Conservation (phyloP, 2,113 vertebrate species). For the Poeciliopsis occidentalis region DNA sequence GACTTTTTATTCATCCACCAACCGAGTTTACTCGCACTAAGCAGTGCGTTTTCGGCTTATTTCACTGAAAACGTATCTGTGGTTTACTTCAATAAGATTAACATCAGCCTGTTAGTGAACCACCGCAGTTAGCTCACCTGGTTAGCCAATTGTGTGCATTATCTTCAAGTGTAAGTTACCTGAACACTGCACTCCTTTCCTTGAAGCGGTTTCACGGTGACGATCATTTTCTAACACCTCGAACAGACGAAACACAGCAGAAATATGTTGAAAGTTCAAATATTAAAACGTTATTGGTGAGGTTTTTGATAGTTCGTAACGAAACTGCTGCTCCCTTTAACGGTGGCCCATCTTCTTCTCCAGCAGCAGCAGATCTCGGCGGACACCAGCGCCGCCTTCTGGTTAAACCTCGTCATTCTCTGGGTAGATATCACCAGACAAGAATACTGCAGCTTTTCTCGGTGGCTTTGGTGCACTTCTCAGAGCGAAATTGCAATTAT, state of each 20-base stretch:
- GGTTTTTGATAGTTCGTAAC: conserved; percentile 30
- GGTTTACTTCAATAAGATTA: background rate
- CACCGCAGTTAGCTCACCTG: background rate
- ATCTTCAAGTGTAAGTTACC: conserved; percentile 50
- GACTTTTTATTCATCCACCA: background rate
- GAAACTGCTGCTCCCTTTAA: conserved; percentile 22
- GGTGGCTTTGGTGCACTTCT: too few relatives aligned
- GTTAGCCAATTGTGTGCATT: background rate
- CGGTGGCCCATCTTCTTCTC: conserved; percentile 58
- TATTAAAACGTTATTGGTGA: background rate
- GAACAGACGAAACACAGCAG: conserved; percentile 4
- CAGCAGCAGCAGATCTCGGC: background rate
- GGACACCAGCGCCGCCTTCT: conserved; percentile 19
- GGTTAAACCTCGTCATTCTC: conserved; percentile 2
- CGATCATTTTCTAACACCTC: conserved; percentile 73
- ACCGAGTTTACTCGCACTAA: background rate
- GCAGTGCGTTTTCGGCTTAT: background rate
- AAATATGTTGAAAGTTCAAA: background rate
- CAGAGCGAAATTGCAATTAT: too few relatives aligned
- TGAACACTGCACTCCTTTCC: conserved; percentile 83
- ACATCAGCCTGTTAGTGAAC: background rate
- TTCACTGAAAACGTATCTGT: background rate
- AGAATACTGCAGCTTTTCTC: too few relatives aligned
- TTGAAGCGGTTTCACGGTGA: conserved; percentile 83
- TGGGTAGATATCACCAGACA: too few relatives aligned